Evolutionary conservation across 2,797 vertebrate genomes (phyloP).

Genomic region (Onychomys leucogaster): DNA sequence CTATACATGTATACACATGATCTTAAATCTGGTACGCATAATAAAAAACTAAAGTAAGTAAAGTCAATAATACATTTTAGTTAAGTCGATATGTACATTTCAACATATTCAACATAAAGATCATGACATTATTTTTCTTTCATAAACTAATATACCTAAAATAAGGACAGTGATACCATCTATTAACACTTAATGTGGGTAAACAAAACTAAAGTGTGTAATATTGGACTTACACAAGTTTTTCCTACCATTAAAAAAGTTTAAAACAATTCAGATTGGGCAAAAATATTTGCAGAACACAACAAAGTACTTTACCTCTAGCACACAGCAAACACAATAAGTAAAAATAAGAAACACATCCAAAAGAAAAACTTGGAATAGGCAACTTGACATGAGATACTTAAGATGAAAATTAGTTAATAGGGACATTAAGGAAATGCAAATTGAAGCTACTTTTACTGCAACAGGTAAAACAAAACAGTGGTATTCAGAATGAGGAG

Average conservation of each 20-base stretch:
- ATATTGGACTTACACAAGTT: neutral
- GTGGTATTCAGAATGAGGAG: neutral
- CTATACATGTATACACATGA: neutral
- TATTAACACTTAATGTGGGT: neutral
- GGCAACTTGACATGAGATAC: neutral
- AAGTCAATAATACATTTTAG: constrained; percentile 14
- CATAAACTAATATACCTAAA: neutral
- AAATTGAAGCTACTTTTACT: constrained; percentile 2
- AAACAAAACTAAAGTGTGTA: neutral
- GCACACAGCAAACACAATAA: neutral
- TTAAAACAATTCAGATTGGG: neutral
- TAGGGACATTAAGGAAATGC: neutral
- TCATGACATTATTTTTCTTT: constrained; percentile 14
- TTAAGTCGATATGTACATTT: neutral
- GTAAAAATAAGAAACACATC: neutral
- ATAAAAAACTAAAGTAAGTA: constrained; percentile 6
- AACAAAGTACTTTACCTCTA: neutral
- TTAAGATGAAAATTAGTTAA: neutral
- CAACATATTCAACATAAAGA: neutral
- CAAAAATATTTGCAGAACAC: neutral
- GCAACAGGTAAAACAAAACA: neutral
- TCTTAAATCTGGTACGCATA: neutral
- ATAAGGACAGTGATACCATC: neutral
- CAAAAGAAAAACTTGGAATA: neutral
- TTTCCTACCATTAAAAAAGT: neutral